Conservation (phyloP, 1,140 invertebrate species). For the Pachyrhynchus sulphureomaculatus region DNA sequence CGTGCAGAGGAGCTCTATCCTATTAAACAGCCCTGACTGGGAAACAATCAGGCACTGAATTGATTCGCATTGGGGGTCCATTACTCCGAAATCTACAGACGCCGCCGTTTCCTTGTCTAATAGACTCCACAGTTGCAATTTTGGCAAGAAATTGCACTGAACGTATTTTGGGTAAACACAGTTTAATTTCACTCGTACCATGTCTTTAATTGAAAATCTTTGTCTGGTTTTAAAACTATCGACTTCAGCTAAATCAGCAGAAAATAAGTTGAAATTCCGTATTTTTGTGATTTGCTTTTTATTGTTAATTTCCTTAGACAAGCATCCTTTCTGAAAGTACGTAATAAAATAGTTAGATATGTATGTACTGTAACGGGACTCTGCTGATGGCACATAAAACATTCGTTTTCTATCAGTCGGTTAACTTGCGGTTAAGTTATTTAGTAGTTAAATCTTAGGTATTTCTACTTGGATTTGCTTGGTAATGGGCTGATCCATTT, state of each 20-base stretch:
- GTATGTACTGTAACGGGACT: no score
- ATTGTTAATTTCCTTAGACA: no score
- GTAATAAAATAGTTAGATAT: no score
- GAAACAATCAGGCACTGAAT: conserved; percentile 51
- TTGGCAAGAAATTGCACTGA: conserved; percentile 40
- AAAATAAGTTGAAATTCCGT: no score
- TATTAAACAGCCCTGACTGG: conserved; percentile 49
- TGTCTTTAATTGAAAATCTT: conserved; percentile 34
- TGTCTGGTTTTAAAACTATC: conserved; percentile 24
- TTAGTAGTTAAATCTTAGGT: no score
- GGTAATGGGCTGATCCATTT: no score
- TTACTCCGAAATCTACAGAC: conserved; percentile 45
- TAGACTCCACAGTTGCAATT: conserved; percentile 38
- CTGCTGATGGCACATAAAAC: no score
- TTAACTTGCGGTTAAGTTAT: no score
- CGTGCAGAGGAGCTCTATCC: conserved; percentile 39
- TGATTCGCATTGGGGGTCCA: conserved; percentile 52
- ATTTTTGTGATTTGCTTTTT: no score
- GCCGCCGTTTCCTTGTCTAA: conserved; percentile 40
- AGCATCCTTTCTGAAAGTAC: no score
- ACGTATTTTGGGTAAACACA: conserved; percentile 40
- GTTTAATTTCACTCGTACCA: conserved; percentile 34
- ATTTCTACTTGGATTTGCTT: no score
- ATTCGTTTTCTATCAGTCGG: no score
- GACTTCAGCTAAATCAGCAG: not conserved